These are phyloP conservation scores for Drosophila neocordata DNA, from an alignment of 1,140 invertebrate genomes.

Conservation along the genomic window DNA sequence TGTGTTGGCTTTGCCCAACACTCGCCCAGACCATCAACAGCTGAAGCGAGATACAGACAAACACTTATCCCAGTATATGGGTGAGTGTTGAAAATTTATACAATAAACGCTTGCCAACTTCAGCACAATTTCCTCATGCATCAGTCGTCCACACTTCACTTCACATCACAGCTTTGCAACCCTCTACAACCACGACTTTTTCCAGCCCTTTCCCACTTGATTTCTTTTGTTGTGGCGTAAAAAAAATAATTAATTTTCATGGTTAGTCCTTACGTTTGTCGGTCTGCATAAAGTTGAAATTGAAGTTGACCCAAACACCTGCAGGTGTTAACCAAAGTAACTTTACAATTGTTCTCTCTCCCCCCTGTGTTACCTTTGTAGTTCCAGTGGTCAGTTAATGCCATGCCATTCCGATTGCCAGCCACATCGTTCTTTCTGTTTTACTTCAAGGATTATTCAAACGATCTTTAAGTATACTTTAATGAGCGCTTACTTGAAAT, in stretches of 20 bases:
- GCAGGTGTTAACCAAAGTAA: constrained; percentile 60
- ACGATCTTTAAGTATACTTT: neutral
- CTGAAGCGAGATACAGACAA: constrained; percentile 19
- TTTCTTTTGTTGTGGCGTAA: constrained; percentile 16
- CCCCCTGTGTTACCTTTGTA: too few species aligned
- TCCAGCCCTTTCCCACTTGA: neutral
- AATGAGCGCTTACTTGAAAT: constrained; percentile 1
- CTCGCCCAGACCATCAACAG: constrained; percentile 17
- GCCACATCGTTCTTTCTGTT: neutral
- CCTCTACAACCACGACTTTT: neutral
- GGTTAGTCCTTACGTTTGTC: constrained; percentile 45
- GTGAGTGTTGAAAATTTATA: constrained; percentile 59
- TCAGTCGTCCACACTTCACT: constrained; percentile 57
- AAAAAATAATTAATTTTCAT: constrained; percentile 76
- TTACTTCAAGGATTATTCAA: neutral
- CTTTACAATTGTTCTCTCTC: constrained; percentile 42
- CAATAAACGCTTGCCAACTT: constrained; percentile 54
- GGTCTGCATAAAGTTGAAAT: constrained; percentile 11
- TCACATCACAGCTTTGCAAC: neutral
- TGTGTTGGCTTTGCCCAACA: constrained; percentile 46
- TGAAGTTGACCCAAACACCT: constrained; percentile 21
- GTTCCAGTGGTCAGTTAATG: neutral
- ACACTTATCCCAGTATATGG: neutral
- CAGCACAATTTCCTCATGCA: constrained; percentile 65
- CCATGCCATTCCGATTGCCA: neutral